These are phyloP conservation scores for Dinomys branickii DNA, from an alignment of 2,113 vertebrate genomes.

Conservation along the genomic window DNA sequence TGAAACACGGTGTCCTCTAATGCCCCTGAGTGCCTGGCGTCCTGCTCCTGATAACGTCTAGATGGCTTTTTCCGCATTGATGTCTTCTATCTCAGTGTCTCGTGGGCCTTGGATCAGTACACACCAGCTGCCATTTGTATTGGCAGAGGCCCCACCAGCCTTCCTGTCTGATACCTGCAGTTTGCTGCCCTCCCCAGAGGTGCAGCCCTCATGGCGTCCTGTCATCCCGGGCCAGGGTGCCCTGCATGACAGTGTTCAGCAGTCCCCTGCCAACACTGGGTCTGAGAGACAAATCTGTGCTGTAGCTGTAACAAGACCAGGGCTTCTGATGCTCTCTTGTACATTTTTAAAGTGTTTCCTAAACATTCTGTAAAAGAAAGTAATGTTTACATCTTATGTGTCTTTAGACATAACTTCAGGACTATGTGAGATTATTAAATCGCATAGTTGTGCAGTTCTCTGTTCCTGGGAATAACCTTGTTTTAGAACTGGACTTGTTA, in stretches of 20 bases:
- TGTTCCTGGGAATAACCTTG: neutral
- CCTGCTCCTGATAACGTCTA: neutral
- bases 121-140: neutral
- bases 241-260: too few species aligned
- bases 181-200: neutral
- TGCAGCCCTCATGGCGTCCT: neutral
- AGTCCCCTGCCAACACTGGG: fast-evolving
- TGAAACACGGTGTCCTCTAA: neutral
- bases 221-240: neutral
- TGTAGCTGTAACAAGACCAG: neutral
- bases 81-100: neutral
- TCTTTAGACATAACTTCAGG: neutral
- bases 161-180: neutral
- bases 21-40: fast-evolving
- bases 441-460: neutral
- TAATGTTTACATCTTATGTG: fast-evolving
- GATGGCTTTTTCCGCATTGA: neutral
- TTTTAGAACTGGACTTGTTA: neutral
- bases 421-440: neutral
- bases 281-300: fast-evolving
- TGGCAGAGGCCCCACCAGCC: neutral
- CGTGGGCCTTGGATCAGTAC: neutral
- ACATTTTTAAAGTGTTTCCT: neutral
- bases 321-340: neutral
- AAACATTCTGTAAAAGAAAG: neutral